Base-by-base conservation (phyloP, 2,797 vertebrate genomes). In the Pseudochromis fuscus region DNA sequence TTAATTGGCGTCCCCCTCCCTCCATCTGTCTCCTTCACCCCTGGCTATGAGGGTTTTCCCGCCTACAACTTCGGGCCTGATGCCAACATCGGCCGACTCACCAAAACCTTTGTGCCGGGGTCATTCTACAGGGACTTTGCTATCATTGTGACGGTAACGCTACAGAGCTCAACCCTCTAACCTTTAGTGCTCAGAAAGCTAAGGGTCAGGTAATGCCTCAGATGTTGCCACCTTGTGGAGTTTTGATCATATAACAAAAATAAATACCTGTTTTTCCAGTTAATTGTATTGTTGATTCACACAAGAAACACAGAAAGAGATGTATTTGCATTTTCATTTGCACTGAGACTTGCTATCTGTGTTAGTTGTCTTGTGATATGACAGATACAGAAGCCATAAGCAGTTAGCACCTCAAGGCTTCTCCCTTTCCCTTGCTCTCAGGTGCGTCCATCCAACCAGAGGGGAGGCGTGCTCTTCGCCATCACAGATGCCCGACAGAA, bases 1-100 rank as follows among this genome's bases (percentile, higher is more conserved):
- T 79, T 98, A 53, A 94, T 98, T 4, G 96, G 96, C 3, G 94
- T 96, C 16, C 96, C 97, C 1, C 94, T 98, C 30, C 96, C 97
- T 51, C 95, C 95, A 0, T 94, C 95, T 0, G 94, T 98, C 82
- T 95, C 95, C 85, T 97, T 97, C 74, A 90, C 94, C 46, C 90
- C 95, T 0, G 96, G 96, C 58, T 95, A 94, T 1, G 94, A 96
- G 70, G 96, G 95, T 2, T 95, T 94, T 64, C 95, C 95, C 0
- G 96, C 96, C 4, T 97, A 95, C 89, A 95, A 85, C 80, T 96
- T 98, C 0, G 95, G 93, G 13, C 91, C 93, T 0, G 91, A 94
- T 0, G 94, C 96, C 81, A 97, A 96, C 69, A 94, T 98, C 0
- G 96, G 96, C 51, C 93, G 96, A 2, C 84, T 95, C 4, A 94